Base-by-base conservation (phyloP, 2,797 vertebrate genomes). In the Lacerta agilis region DNA sequence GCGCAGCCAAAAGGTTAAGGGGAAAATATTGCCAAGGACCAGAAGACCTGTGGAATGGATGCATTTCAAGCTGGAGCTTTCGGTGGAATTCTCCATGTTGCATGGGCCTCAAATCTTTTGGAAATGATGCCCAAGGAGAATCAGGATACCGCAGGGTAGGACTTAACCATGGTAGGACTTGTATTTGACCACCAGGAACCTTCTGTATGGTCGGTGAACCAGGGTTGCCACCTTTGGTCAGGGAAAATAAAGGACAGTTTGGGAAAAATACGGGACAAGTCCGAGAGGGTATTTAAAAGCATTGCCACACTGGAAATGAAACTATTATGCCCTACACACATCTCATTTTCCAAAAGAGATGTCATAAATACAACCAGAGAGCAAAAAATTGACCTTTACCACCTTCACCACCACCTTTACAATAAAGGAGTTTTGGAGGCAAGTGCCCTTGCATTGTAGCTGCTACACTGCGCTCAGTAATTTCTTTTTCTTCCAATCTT, bases 1-100 rank as follows among this genome's bases (percentile, higher is more conserved):
- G 7, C 83, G 13, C 86, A 90, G 89, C 90, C 93, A 93, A 90
- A 93, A 79, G 67, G 87, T 75, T 90, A 83, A 86, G 92, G 92
- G 43, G 83, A 88, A 91, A 95, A 85, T 87, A 41, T 5, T 43
- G 76, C 71, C 89, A 27, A 1, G 76, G 41, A 55, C 77, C 86
- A 77, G 82, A 86, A 5, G 73, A 86, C 83, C 79, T 0, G 20
- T 64, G 61, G 58, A 61, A 61, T 61, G 4, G 80, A 20, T 77
- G 38, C 18, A 69, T 94, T 92, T 92, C 81, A 69, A 89, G 85
- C 78, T 85, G 67, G 84, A 88, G 4, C 10, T 58, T 67, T 90
- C 5, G 64, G 8, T 45, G 10, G 80, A 27, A 11, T 92, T 91
- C n/a, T 89, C 55, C 87, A 49, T 3, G 89, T 83, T 86, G 78